Evolutionary conservation across 2,797 vertebrate genomes (phyloP), one percentile per base, ranked within the genome.

Genomic region (Coranthus polyacanthus): DNA sequence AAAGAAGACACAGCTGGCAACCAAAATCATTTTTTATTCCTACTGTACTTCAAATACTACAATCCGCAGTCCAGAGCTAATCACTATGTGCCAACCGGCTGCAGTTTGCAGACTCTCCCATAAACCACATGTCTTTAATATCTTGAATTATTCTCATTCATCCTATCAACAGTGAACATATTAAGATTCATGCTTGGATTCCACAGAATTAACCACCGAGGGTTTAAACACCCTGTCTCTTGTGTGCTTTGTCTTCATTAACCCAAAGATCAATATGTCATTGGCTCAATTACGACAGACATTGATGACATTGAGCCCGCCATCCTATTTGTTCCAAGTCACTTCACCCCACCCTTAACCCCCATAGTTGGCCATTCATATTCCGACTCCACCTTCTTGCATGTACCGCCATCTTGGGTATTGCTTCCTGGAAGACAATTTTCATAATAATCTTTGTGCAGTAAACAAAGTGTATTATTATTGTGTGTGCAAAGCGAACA

Each of bases 191-290:
- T 71, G 43, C 38, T 38, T 20, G 67, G 41, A 84, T 82, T 79
- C 36, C 0, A 45, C 68, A 64, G 66, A 74, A 86, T 86, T 79
- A 82, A 81, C 69, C 63, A 29, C 21, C 51, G 46, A 65, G 62
- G 72, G 82, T 83, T 85, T 87, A 78, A 85, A 68, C 79, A 57
- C 57, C 66, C 42, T 37, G 67, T 87, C 73, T 81, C 68, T 41
- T 41, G 68, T 76, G 81, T 85, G 79, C 84, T 91, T 85, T 92
- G 85, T 90, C 88, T 92, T 92, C 88, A 92, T 92, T 92, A 92
- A 90, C 89, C 88, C 73, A 55, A 72, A 86, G 79, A 92, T 93
- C 90, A 89, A 92, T 91, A 91, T 81, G 87, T 89, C 87, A 88
- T 90, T 55, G 70, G 77, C 84, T 92, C 87, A 88, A 90, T 92